Conservation (phyloP, 2,888 invertebrate species). For the Drosophila subsilvestris region DNA sequence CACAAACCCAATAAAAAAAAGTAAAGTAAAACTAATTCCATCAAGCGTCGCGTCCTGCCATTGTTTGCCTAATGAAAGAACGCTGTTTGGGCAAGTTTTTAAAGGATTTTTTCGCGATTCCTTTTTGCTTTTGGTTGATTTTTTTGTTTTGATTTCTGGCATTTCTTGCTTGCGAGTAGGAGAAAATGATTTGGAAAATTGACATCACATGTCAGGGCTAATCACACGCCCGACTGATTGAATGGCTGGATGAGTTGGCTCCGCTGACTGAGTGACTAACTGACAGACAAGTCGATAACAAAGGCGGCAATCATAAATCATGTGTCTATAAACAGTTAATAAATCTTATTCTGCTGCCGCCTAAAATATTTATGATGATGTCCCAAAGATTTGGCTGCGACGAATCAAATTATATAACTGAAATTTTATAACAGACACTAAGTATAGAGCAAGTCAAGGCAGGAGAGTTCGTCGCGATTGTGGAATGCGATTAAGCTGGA, state of each 20-base stretch:
- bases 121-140: constrained; percentile 14
- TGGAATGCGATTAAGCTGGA: no score
- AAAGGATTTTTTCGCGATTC: constrained; percentile 65
- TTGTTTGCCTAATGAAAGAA: constrained; percentile 80
- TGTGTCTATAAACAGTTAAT: constrained; percentile 72
- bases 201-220: constrained; percentile 74
- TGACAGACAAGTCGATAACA: constrained; percentile 42
- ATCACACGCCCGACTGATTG: constrained; percentile 71
- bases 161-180: constrained; percentile 17
- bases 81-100: constrained; percentile 77
- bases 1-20: constrained; percentile 14
- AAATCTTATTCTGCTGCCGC: constrained; percentile 63
- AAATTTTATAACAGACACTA: constrained; percentile 53
- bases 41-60: constrained; percentile 62
- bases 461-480: no score
- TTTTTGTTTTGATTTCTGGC: constrained; percentile 64
- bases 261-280: constrained; percentile 1
- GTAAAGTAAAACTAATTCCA: constrained; percentile 80
- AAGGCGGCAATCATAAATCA: constrained; percentile 71
- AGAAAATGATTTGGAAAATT: constrained; percentile 77
- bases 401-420: constrained; percentile 79
- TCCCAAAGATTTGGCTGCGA: constrained; percentile 47
- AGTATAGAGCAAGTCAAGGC: constrained; percentile 6
- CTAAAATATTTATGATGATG: constrained; percentile 77
- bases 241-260: constrained; percentile 30